Conservation (phyloP, 2,888 invertebrate species). For the Tribolium freemani region DNA sequence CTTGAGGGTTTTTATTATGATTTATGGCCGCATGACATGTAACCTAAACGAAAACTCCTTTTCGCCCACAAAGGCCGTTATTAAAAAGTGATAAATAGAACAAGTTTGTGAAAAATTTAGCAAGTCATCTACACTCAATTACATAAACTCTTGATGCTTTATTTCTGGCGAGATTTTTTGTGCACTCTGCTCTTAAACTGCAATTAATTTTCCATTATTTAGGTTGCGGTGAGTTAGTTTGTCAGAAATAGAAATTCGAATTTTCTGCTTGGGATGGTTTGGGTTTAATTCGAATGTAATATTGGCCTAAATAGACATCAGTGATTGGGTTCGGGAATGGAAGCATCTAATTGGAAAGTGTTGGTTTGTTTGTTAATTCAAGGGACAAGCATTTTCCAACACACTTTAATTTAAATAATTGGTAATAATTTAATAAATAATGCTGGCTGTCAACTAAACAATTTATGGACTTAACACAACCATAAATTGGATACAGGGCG, state of each 20-base stretch:
- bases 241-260: background rate
- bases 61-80: constrained; percentile 8
- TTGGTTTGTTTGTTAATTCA: no score
- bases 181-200: constrained; percentile 5
- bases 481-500: background rate
- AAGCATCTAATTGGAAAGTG: no score
- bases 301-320: background rate
- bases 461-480: background rate
- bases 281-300: background rate
- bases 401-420: background rate
- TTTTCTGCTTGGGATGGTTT: background rate
- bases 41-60: background rate
- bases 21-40: constrained; percentile 26
- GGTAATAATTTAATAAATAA: background rate
- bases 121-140: constrained; percentile 29
- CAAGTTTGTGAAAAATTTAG: constrained; percentile 22
- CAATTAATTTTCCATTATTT: constrained; percentile 28
- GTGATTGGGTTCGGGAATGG: background rate
- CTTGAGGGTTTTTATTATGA: constrained; percentile 22
- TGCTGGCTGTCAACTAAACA: background rate
- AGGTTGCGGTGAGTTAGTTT: background rate
- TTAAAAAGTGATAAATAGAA: constrained; percentile 24
- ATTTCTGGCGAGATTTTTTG: constrained; percentile 5
- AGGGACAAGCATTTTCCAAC: background rate
- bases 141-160: background rate